These are phyloP conservation scores for Dipus sagitta DNA, from an alignment of 2,797 vertebrate species.

Conservation along the genomic window DNA sequence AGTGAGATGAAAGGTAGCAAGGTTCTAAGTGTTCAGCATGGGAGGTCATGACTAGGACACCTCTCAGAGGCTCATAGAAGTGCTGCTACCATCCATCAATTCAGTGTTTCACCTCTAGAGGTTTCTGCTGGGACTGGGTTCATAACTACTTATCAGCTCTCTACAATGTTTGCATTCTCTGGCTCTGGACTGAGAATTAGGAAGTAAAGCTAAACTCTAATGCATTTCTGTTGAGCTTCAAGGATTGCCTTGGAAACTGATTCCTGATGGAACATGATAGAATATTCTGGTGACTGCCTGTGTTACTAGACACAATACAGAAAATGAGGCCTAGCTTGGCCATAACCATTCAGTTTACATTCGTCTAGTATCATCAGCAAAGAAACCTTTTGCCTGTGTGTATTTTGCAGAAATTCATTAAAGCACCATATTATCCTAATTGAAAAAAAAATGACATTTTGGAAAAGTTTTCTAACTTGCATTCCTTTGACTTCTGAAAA, in stretches of 20 bases:
- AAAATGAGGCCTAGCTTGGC: background rate
- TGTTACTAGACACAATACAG: background rate
- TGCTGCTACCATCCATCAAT: background rate
- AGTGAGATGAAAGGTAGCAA: background rate
- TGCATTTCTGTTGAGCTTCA: background rate
- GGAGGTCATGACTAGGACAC: background rate
- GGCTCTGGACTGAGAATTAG: background rate
- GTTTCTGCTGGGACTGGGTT: background rate
- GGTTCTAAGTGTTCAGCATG: background rate
- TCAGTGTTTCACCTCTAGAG: background rate
- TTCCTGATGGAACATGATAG: background rate
- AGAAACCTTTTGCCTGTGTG: background rate
- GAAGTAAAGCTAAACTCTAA: background rate
- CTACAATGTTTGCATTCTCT: background rate
- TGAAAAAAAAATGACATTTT: background rate
- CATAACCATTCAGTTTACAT: background rate
- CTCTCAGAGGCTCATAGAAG: background rate
- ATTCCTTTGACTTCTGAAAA: slow-evolving; percentile 3
- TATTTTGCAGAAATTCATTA: background rate
- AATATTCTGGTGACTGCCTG: background rate
- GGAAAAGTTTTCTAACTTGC: background rate
- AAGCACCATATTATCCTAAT: background rate
- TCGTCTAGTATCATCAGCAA: background rate
- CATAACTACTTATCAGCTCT: background rate
- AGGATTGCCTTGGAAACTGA: background rate